phyloP scores from a whole-genome alignment of 64 coral and sea anemone genomes.

The Montipora capricornis region DNA sequence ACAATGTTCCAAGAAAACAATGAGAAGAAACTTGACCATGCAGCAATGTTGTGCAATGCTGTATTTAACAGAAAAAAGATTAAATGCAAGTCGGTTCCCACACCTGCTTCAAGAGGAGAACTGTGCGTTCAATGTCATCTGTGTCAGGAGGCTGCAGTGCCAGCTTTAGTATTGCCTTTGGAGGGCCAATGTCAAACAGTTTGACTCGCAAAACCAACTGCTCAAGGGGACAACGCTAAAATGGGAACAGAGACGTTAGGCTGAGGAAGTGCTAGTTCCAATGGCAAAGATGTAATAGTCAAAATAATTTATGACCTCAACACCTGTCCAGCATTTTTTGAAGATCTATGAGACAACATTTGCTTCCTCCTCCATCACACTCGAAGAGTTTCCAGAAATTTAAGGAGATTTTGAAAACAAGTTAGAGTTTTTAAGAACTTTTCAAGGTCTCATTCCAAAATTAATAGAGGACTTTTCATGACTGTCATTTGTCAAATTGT shows the following conservation, averaged over 20 bases:
- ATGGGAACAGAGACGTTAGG: background rate
- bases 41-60: background rate
- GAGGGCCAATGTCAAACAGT: conserved; percentile 86
- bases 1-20: no score
- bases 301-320: no score
- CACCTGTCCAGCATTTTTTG: no score
- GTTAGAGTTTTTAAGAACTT: no score
- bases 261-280: background rate
- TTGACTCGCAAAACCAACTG: conserved; percentile 92
- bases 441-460: no score
- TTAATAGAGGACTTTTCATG: no score
- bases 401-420: no score
- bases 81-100: background rate
- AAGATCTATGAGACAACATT: no score
- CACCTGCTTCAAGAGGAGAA: conserved; percentile 96
- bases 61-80: background rate
- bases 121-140: conserved; percentile 91
- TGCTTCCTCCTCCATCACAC: no score
- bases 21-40: background rate
- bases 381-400: no score
- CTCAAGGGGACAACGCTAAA: conserved; percentile 84
- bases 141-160: conserved; percentile 92
- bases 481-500: no score
- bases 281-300: background rate
- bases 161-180: conserved; percentile 85